Base-by-base conservation (phyloP, 1,140 invertebrate species). In the Bicyclus anynana region DNA sequence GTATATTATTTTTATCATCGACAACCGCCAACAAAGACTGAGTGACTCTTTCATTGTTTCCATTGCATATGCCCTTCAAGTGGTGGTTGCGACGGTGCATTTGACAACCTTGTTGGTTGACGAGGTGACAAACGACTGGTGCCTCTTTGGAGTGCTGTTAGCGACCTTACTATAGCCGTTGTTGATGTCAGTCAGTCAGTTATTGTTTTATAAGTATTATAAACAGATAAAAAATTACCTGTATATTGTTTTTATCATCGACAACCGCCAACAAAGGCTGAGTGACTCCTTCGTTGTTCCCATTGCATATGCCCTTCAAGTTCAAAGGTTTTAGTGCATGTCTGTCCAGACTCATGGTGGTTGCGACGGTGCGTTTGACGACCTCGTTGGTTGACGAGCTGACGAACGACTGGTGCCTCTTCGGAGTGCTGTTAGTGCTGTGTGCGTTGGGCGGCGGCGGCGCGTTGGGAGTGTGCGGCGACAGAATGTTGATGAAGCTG, bases 181-280 rank as follows among this genome's bases (percentile, higher is more conserved):
- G n/a, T n/a, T n/a, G n/a, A n/a, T n/a, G n/a, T n/a, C n/a, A n/a
- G n/a, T n/a, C n/a, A n/a, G n/a, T n/a, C n/a, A n/a, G n/a, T n/a
- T n/a, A n/a, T n/a, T n/a, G n/a, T n/a, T n/a, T n/a, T n/a, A n/a
- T n/a, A n/a, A n/a, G 23, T 23, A 4, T 2, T 23, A 23, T 23
- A 23, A n/a, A 4, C 7, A 23, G 7, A 23, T 4, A 23, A 23
- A 23, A 7, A 23, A 7, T 20, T 44, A 85, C 84, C 80, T 87
- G 82, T 66, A 87, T 85, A 70, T 77, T 84, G 64, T 85, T 80
- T 51, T 71, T 85, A 58, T 85, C 83, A 52, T 87, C 84, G 2
- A 87, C 72, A 7, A 84, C 77, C 20, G 83, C 83, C 20, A 87
- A 50, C 21, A 88, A 46, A 9, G 83, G 83, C 7, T 78, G 75